Percentiles rank a stretch among this genome's conserved stretches.
phyloP scores from a whole-genome alignment of 2,113 vertebrate genomes.

The Syngnathus scovelli region DNA sequence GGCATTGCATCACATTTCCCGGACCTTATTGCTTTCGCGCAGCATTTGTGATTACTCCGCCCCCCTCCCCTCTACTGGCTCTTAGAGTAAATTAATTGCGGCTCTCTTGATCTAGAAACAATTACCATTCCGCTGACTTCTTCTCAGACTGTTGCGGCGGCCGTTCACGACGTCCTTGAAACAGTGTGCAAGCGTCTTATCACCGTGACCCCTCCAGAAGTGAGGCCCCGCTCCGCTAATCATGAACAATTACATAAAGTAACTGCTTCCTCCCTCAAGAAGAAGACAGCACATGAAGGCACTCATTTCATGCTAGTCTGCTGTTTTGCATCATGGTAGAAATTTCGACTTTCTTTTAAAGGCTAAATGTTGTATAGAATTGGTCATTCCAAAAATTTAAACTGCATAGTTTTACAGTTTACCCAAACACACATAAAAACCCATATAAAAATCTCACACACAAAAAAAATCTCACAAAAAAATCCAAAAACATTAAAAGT shows the following conservation, averaged over 20 bases:
- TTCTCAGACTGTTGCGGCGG: constrained; percentile 54
- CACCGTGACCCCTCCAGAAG: constrained; percentile 43
- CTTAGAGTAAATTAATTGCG: constrained; percentile 66
- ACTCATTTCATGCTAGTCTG: background rate
- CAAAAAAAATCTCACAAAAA: no score
- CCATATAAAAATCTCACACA: no score
- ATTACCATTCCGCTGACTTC: constrained; percentile 58
- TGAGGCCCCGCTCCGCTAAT: constrained; percentile 33
- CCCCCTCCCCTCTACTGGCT: constrained; percentile 45
- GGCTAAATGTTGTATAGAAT: no score
- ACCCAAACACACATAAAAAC: no score
- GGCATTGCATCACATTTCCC: constrained; percentile 12
- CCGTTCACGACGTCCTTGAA: constrained; percentile 60
- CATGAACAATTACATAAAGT: constrained; percentile 60
- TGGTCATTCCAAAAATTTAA: no score
- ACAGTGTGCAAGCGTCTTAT: constrained; percentile 46
- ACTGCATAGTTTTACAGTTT: no score
- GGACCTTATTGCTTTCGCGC: constrained; percentile 29
- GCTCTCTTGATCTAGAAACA: constrained; percentile 66
- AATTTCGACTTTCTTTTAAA: background rate
- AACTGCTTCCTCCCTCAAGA: constrained; percentile 40
- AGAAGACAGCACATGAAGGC: constrained; percentile 1
- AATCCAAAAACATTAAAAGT: no score
- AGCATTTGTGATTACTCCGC: constrained; percentile 34
- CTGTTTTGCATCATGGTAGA: background rate